These are phyloP conservation scores for Hetaerina americana DNA, from an alignment of 1,140 invertebrate genomes.

Conservation along the genomic window DNA sequence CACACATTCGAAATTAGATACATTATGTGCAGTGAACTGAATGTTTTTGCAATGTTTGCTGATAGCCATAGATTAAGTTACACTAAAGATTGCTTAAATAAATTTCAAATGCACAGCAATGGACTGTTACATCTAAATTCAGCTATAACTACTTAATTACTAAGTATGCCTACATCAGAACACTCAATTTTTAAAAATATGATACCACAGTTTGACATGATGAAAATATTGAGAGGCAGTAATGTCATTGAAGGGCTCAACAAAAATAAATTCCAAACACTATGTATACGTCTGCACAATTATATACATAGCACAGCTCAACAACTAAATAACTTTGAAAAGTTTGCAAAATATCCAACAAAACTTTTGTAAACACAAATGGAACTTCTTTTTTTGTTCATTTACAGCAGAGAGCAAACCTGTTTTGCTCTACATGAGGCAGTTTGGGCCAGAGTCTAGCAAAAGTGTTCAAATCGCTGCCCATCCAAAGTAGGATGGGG, in stretches of 20 bases:
- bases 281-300: too few relatives aligned
- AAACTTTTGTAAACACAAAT: too few relatives aligned
- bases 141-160: not conserved
- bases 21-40: not conserved
- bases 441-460: not conserved
- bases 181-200: slow-evolving; percentile 1
- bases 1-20: not conserved
- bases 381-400: too few relatives aligned
- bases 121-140: not conserved
- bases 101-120: not conserved
- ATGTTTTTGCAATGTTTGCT: not conserved
- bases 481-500: too few relatives aligned
- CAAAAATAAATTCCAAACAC: not conserved
- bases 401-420: too few relatives aligned
- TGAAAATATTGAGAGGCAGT: not conserved
- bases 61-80: not conserved
- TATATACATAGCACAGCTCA: too few relatives aligned
- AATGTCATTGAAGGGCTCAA: not conserved
- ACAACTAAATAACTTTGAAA: too few relatives aligned
- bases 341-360: too few relatives aligned
- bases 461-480: not conserved
- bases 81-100: not conserved
- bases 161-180: not conserved
- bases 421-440: too few relatives aligned
- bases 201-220: not conserved